These are phyloP conservation scores for Zoroaster sp. DNA, from an alignment of 53 echinoderm and acorn worm species.

Conservation along the genomic window DNA sequence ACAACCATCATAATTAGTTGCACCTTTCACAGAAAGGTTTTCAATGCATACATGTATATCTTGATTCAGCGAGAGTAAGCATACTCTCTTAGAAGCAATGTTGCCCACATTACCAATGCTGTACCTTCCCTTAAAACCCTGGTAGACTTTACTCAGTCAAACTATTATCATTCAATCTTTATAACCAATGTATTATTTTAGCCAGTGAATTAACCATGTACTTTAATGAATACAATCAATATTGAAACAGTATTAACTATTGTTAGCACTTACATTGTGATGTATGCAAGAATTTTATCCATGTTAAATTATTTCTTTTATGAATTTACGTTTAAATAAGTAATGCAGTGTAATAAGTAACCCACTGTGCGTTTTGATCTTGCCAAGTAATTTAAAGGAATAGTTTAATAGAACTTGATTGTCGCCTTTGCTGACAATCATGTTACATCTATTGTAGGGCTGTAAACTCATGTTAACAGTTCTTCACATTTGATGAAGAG, in stretches of 20 bases:
- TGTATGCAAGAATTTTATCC: neutral
- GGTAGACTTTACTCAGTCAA: too few species aligned
- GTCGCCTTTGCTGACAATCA: too few species aligned
- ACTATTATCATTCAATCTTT: too few species aligned
- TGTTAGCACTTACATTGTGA: neutral
- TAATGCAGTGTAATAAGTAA: neutral
- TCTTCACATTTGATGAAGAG: neutral
- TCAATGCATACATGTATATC: too few species aligned
- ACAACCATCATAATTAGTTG: too few species aligned
- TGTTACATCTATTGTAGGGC: too few species aligned
- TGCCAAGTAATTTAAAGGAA: neutral
- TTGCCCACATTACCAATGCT: too few species aligned
- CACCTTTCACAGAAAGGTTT: too few species aligned
- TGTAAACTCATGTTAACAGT: neutral
- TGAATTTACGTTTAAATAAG: neutral
- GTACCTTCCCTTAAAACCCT: too few species aligned
- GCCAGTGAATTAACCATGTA: neutral
- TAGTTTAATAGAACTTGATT: neutral
- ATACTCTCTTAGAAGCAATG: too few species aligned
- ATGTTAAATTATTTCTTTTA: neutral
- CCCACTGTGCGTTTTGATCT: neutral
- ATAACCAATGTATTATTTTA: neutral
- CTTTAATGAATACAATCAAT: neutral
- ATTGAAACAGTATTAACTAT: neutral
- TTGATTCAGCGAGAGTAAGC: too few species aligned